Evolutionary conservation across 2,113 vertebrate species (phyloP).

Genomic region (Melanocharis versteri): DNA sequence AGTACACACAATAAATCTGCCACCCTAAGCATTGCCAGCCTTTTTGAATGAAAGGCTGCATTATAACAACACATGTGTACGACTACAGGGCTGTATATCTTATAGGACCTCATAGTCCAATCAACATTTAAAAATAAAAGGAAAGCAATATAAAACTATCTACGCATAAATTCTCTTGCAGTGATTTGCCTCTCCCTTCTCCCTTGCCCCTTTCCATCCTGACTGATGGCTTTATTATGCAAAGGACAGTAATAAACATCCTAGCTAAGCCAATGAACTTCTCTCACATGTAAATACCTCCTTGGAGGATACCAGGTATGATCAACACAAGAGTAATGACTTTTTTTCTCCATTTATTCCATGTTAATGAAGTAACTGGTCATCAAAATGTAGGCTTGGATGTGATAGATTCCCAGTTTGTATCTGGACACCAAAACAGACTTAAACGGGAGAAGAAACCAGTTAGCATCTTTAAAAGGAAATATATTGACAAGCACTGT

Average conservation of each 20-base stretch:
- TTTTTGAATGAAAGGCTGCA: constrained; percentile 58
- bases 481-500: neutral
- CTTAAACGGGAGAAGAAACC: neutral
- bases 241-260: constrained; percentile 30
- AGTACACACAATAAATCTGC: constrained; percentile 67
- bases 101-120: constrained; percentile 4
- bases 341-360: neutral
- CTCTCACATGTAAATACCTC: neutral
- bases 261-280: neutral
- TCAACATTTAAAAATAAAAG: constrained; percentile 46
- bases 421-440: neutral
- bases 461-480: neutral
- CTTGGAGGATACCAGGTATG: neutral
- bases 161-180: constrained; percentile 6
- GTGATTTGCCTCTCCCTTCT: neutral
- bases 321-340: neutral
- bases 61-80: constrained; percentile 55
- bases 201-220: neutral
- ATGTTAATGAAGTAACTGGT: neutral
- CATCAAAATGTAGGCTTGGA: neutral
- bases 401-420: neutral
- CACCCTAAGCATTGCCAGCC: constrained; percentile 51
- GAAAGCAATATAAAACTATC: constrained; percentile 19
- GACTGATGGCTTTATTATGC: constrained; percentile 32
- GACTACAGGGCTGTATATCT: constrained; percentile 45